phyloP scores from a whole-genome alignment of 1,140 invertebrate genomes.

The Lepidotrigona ventralis region DNA sequence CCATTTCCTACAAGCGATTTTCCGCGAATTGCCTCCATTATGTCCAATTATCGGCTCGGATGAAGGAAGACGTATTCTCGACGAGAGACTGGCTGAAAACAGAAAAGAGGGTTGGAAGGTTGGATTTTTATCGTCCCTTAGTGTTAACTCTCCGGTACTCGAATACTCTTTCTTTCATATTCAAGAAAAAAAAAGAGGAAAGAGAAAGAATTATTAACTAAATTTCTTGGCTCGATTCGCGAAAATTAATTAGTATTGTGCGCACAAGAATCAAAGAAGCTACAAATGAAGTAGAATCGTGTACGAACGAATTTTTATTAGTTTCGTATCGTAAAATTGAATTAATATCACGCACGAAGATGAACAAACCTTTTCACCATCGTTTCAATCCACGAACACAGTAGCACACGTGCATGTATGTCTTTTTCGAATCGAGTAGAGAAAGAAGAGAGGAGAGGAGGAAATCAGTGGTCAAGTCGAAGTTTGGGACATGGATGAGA shows the following conservation, averaged over 20 bases:
- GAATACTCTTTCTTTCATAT: not conserved
- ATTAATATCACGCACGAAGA: too few relatives aligned
- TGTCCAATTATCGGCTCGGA: slow-evolving; percentile 71
- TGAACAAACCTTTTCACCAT: not conserved
- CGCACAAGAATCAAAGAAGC: too few relatives aligned
- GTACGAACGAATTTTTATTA: not conserved
- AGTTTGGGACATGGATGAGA: not conserved
- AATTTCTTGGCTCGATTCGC: too few relatives aligned
- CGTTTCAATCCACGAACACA: not conserved
- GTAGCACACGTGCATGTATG: too few relatives aligned
- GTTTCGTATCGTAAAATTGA: too few relatives aligned
- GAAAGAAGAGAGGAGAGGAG: too few relatives aligned
- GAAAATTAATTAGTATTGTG: too few relatives aligned
- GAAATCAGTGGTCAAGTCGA: too few relatives aligned
- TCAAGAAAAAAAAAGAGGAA: not conserved
- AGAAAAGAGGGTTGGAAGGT: not conserved
- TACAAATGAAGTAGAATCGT: not conserved
- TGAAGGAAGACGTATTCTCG: slow-evolving; percentile 56
- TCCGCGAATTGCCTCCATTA: slow-evolving; percentile 72
- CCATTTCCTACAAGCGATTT: slow-evolving; percentile 73
- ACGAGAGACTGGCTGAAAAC: slow-evolving; percentile 7
- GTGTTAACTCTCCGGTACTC: not conserved
- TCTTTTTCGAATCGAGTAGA: not conserved
- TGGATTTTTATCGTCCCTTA: slow-evolving; percentile 31
- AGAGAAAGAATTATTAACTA: too few relatives aligned